Base-by-base conservation (phyloP, 2,888 invertebrate species). In the Pardosa pseudoannulata region DNA sequence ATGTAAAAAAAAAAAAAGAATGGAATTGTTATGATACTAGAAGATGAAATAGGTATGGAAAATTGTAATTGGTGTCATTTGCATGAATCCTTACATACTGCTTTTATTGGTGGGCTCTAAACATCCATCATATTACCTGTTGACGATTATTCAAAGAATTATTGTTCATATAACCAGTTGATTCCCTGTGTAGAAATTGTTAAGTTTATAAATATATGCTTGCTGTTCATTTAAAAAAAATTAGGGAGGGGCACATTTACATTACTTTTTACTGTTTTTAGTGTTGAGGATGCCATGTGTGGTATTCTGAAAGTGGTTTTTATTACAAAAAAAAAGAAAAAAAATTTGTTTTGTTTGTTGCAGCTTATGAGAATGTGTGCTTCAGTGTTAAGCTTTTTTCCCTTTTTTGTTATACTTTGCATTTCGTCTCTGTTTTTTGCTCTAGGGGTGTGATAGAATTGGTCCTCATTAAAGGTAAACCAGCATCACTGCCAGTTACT, bases 401-500 rank as follows among this genome's bases (percentile, higher is more conserved):
- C 56, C 39, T 9, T 39, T 73, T 36, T 56, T 32, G 19, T 19
- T 67, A 36, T 28, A 32, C 32, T 62, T 32, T 31, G 32, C 32
- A 19, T 23, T 67, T 67, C 32, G 32, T 50, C 31, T 41, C 70
- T 46, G 27, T 79, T 28, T n/a, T 65, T 46, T 73, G 67, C 81
- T 28, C 16, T 74, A 65, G 71, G 83, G 83, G 83, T 85, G 78
- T 85, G 83, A 85, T 85, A 85, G 73, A 68, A 85, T 85, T 85
- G 78, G 83, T 85, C 73, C 73, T 73, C 73, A 73, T 56, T 67
- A 23, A 73, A 73, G 71, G 83, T 79, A 85, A 85, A 85, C 83
- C 83, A 85, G 83, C 83, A 73, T 85, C 83, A 85, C 83, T 85
- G 83, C 83, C 83, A 85, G 83, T 78, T 85, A 85, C 83, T 85